These are phyloP conservation scores for Buathra laborator DNA, from an alignment of 2,888 invertebrate species.

Conservation along the genomic window DNA sequence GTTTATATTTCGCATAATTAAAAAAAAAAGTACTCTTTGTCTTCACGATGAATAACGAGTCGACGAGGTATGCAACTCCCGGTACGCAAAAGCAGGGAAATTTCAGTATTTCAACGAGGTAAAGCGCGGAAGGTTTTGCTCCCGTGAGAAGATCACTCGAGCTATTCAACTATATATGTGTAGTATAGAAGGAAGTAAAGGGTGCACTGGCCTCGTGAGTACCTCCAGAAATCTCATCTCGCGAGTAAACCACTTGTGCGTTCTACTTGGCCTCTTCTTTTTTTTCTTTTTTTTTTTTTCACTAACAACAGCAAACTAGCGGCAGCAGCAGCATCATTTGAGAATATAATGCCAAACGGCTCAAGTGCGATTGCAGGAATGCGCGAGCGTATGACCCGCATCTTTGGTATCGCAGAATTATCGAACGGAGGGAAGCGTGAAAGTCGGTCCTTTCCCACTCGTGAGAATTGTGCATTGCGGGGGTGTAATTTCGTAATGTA, in stretches of 20 bases:
- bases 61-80: conserved; percentile 4
- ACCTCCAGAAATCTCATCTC: conserved; percentile 47
- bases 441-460: conserved; percentile 60
- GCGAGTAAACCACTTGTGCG: conserved; percentile 63
- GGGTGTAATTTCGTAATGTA: conserved; percentile 19
- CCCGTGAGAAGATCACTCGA: conserved; percentile 47
- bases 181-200: conserved; percentile 20
- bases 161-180: neutral
- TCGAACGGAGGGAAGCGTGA: conserved; percentile 44
- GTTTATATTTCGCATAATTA: conserved; percentile 57
- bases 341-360: conserved; percentile 22
- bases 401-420: conserved; percentile 43
- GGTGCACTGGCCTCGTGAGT: conserved; percentile 70
- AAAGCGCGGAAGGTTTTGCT: conserved; percentile 15
- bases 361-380: conserved; percentile 55
- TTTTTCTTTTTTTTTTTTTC: conserved; percentile 27
- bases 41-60: conserved; percentile 45
- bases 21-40: conserved; percentile 48
- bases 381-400: conserved; percentile 62
- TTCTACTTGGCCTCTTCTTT: conserved; percentile 56
- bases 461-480: conserved; percentile 19
- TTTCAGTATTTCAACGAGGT: conserved; percentile 29
- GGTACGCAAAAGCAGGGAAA: conserved; percentile 19
- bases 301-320: neutral
- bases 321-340: conserved; percentile 25